Conservation (phyloP, 1,140 invertebrate species). For the Galleria mellonella region DNA sequence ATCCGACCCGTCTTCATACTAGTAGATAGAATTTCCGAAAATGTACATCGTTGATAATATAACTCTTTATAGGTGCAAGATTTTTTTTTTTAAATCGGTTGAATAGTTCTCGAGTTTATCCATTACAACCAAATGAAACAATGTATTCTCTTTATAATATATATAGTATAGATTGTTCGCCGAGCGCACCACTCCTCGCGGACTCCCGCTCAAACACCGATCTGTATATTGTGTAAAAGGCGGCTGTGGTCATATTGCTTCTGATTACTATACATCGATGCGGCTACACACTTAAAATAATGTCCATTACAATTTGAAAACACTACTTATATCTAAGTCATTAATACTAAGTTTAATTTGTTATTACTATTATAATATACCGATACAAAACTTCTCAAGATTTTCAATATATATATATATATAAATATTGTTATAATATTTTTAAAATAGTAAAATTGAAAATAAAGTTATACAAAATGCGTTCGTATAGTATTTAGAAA, state of each 20-base stretch:
- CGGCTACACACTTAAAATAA: constrained; percentile 44
- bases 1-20: too few species aligned
- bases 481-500: constrained; percentile 14
- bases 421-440: constrained; percentile 9
- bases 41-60: too few species aligned
- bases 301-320: constrained; percentile 75
- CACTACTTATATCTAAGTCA: constrained; percentile 72
- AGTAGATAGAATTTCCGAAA: too few species aligned
- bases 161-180: too few species aligned
- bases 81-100: too few species aligned
- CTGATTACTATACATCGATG: constrained; percentile 22
- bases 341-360: constrained; percentile 67
- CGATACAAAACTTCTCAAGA: constrained; percentile 46
- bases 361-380: constrained; percentile 65
- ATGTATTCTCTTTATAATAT: too few species aligned
- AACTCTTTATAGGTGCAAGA: too few species aligned
- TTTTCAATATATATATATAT: constrained; percentile 59
- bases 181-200: too few species aligned
- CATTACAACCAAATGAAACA: too few species aligned
- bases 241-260: constrained; percentile 61
- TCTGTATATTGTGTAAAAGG: constrained; percentile 32
- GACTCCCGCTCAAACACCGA: constrained; percentile 6
- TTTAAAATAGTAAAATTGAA: constrained; percentile 20
- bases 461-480: constrained; percentile 23
- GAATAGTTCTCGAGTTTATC: too few species aligned